Evolutionary conservation across 2,113 vertebrate genomes (phyloP).

Genomic region (Dromas ardeola): DNA sequence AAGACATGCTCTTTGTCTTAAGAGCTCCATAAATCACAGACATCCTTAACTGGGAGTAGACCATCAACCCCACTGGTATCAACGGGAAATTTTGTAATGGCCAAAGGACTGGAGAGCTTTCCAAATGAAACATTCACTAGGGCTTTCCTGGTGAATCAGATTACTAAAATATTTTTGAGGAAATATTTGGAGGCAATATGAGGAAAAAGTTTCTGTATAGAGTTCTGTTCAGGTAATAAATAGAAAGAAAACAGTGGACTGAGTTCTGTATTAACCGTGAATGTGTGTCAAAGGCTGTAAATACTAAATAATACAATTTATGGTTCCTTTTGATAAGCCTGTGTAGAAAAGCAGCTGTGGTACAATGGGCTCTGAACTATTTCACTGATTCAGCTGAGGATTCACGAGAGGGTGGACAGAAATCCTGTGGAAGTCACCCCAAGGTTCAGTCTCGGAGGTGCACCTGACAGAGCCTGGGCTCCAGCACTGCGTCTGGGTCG

Average conservation of each 20-base stretch:
- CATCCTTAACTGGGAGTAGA: neutral
- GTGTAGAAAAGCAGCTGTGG: neutral
- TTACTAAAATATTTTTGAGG: neutral
- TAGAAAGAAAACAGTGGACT: neutral
- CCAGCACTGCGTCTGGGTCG: rapidly evolving
- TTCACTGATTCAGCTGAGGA: neutral
- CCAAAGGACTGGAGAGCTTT: neutral
- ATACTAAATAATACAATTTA: neutral
- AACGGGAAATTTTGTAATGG: neutral
- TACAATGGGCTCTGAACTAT: neutral
- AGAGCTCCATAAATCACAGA: neutral
- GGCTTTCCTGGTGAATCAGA: neutral
- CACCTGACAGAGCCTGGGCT: neutral
- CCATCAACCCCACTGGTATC: neutral
- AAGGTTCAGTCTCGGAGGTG: neutral
- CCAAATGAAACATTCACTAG: neutral
- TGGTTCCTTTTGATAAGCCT: neutral
- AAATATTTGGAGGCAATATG: neutral
- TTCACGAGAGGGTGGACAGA: neutral
- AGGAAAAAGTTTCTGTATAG: neutral
- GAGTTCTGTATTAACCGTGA: neutral
- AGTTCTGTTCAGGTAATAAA: neutral
- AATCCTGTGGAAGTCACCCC: neutral
- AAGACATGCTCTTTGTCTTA: neutral
- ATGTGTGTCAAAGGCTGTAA: neutral